Conservation (phyloP, 2,113 vertebrate genomes). For the Mandrillus leucophaeus region DNA sequence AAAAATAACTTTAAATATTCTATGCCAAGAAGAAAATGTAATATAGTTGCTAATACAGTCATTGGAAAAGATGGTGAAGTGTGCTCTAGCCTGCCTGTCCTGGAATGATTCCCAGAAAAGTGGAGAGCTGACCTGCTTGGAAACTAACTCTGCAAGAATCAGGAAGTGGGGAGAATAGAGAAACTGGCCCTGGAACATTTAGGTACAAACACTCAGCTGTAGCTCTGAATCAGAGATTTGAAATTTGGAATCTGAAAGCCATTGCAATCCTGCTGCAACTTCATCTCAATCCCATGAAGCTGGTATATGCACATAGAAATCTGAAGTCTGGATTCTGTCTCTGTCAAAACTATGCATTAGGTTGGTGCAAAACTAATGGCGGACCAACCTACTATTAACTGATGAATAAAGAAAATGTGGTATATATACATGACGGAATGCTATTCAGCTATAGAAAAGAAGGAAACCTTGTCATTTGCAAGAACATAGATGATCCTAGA, state of each 20-base stretch:
- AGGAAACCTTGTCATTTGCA: not conserved
- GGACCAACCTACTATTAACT: no score
- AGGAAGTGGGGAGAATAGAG: not conserved
- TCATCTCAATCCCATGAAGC: not conserved
- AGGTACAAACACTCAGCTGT: not conserved
- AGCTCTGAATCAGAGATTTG: not conserved
- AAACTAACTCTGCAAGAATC: not conserved
- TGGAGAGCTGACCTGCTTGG: not conserved
- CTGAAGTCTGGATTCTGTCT: not conserved
- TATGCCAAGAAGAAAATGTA: not conserved
- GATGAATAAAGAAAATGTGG: not conserved
- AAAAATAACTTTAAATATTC: not conserved
- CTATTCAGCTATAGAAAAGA: not conserved
- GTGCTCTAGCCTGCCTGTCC: rapidly evolving
- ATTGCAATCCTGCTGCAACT: not conserved
- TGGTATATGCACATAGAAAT: not conserved
- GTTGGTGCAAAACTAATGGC: no score
- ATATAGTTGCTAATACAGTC: not conserved
- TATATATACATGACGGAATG: not conserved
- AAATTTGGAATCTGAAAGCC: not conserved
- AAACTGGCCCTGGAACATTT: not conserved
- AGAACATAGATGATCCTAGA: not conserved
- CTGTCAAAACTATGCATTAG: not conserved
- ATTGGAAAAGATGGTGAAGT: not conserved
- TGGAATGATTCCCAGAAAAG: not conserved